Evolutionary conservation across 1,140 invertebrate genomes (phyloP), one percentile per base, ranked within the genome.

Genomic region (Philaenus spumarius): DNA sequence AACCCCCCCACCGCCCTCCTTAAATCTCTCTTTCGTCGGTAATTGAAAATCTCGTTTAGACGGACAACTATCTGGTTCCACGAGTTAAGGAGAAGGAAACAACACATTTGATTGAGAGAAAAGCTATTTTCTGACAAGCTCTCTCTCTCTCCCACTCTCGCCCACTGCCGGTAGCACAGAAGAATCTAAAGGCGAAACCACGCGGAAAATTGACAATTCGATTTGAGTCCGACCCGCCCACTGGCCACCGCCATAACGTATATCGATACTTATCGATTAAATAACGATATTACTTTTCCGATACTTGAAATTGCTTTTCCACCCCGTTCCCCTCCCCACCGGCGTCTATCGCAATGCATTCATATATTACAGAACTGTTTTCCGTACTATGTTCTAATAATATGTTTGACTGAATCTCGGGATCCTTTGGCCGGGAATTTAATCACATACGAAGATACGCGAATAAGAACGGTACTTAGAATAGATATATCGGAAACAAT

Each of bases 261-360:
- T 23, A 47, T 47, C 22, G 22, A 47, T 47, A 47, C 45, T 47
- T 47, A 47, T 47, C 45, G 26, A 26, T 47, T 47, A 47, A 47
- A 47, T 47, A 47, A 47, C 45, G 45, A 47, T 47, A 47, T 47
- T 47, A 47, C 45, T 47, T 47, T 47, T 47, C 45, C 45, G 45
- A 47, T 47, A 47, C 45, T 47, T 24, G 45, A 47, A 47, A 47
- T 47, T 47, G 45, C 22, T 47, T 47, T 47, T 4, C 39, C 17
- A 14, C 2, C 39, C 39, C 39, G 3, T 4, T 4, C 12, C 2
- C 39, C 39, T 14, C 17, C 12, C 34, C 14, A 7, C 34, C 34
- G 6, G 6, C 14, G 14, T 3, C 39, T 17, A 14, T 14, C 2
- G 39, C 39, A n/a, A 14, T 40, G 39, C 12, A 40, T 40, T 40